Evolutionary conservation across 2,113 vertebrate genomes (phyloP).

Genomic region (Trichomycterus rosablanca): DNA sequence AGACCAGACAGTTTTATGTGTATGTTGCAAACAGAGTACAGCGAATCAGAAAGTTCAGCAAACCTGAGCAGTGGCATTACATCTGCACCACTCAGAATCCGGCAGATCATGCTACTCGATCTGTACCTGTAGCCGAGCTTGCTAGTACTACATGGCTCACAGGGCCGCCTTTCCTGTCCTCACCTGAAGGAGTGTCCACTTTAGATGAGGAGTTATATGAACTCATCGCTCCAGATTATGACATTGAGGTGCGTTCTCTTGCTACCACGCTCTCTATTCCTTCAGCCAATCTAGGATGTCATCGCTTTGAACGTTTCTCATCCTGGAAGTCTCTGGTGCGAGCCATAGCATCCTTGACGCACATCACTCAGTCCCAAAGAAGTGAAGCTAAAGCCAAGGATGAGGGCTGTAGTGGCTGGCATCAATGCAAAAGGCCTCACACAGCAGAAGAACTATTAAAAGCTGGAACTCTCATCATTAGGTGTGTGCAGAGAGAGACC

Average conservation of each 20-base stretch:
- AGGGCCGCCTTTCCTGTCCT: constrained; percentile 1
- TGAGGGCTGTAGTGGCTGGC: constrained; percentile 5
- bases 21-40: neutral
- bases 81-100: constrained; percentile 17
- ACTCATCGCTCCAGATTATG: neutral
- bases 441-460: neutral
- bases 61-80: constrained; percentile 17
- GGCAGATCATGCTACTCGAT: constrained; percentile 24
- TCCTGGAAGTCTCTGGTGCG: constrained; percentile 5
- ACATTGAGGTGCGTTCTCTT: neutral
- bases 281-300: neutral
- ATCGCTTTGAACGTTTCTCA: constrained; percentile 8
- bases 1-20: constrained; percentile 1
- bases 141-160: too few species aligned
- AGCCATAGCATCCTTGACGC: constrained; percentile 1
- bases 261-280: neutral
- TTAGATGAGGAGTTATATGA: neutral
- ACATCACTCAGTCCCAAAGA: neutral
- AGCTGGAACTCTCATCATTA: constrained; percentile 9
- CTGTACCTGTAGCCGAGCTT: constrained; percentile 11
- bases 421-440: constrained; percentile 1
- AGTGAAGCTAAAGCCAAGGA: neutral
- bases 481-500: neutral
- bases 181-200: neutral
- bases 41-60: neutral